Percentiles rank a stretch among this genome's conserved stretches.
Evolutionary conservation across 2,888 invertebrate species (phyloP).

Genomic region (Cremastinae sp.): DNA sequence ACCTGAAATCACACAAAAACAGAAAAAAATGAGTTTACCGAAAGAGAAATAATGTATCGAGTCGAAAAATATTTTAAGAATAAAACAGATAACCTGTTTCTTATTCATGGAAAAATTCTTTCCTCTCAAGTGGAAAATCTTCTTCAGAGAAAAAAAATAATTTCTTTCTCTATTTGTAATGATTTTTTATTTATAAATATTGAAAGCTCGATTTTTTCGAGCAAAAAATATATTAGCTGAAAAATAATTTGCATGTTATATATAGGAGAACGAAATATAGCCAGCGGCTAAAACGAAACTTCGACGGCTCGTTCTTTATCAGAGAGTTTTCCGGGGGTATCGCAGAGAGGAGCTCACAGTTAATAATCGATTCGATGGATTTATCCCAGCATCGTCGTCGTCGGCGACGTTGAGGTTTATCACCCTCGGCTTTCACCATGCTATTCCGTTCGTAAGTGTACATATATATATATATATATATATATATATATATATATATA

Average conservation of each 20-base stretch:
- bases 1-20: constrained; percentile 53
- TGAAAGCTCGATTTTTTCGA: no score
- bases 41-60: constrained; percentile 15
- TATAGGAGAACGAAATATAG: no score
- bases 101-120: no score
- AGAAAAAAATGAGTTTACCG: constrained; percentile 13
- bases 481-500: no score
- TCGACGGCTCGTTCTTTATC: constrained; percentile 58
- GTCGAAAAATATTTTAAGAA: no score
- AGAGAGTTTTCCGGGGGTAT: constrained; percentile 41
- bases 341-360: constrained; percentile 7
- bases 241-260: no score
- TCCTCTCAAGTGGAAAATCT: no score
- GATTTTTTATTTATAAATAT: no score
- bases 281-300: constrained; percentile 14
- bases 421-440: constrained; percentile 33
- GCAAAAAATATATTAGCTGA: no score
- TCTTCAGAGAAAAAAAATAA: no score
- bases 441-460: background rate
- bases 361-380: constrained; percentile 39
- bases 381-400: constrained; percentile 18
- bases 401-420: constrained; percentile 37
- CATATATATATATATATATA: constrained; percentile 5
- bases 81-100: no score
- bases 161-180: no score